phyloP scores from a whole-genome alignment of 2,797 vertebrate genomes.

The Fratercula arctica region DNA sequence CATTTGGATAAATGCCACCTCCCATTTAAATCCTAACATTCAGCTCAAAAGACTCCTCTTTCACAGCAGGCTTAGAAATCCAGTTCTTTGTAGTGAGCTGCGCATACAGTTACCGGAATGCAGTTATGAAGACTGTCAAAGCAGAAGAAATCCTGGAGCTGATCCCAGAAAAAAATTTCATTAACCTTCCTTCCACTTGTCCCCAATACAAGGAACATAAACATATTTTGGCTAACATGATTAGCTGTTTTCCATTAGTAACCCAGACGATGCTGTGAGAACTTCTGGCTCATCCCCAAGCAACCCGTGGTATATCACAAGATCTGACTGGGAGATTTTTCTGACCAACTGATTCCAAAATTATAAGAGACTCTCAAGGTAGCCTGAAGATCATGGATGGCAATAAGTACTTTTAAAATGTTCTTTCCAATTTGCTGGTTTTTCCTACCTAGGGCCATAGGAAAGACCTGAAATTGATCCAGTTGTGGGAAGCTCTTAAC shows the following conservation, averaged over 20 bases:
- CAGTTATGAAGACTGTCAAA: background rate
- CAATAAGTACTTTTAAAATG: background rate
- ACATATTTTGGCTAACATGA: background rate
- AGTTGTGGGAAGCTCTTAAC: background rate
- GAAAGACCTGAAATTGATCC: background rate
- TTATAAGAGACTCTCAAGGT: background rate
- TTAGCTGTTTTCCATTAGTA: constrained; percentile 38
- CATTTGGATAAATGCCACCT: background rate
- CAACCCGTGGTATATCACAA: background rate
- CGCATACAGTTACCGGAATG: background rate
- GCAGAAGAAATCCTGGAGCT: constrained; percentile 23
- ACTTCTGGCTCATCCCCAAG: constrained; percentile 1
- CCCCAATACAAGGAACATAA: background rate
- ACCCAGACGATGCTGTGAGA: constrained; percentile 3
- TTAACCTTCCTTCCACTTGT: constrained; percentile 2
- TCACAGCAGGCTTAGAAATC: background rate
- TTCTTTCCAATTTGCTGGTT: background rate
- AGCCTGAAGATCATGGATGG: background rate
- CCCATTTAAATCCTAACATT: background rate
- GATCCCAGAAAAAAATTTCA: constrained; percentile 7
- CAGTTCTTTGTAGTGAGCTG: background rate
- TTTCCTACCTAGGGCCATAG: background rate
- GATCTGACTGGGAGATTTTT: constrained; percentile 4
- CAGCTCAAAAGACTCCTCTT: background rate
- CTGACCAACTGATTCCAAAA: constrained; percentile 9